Evolutionary conservation across 2,113 vertebrate species (phyloP).

Genomic region (Menidia beryllina): DNA sequence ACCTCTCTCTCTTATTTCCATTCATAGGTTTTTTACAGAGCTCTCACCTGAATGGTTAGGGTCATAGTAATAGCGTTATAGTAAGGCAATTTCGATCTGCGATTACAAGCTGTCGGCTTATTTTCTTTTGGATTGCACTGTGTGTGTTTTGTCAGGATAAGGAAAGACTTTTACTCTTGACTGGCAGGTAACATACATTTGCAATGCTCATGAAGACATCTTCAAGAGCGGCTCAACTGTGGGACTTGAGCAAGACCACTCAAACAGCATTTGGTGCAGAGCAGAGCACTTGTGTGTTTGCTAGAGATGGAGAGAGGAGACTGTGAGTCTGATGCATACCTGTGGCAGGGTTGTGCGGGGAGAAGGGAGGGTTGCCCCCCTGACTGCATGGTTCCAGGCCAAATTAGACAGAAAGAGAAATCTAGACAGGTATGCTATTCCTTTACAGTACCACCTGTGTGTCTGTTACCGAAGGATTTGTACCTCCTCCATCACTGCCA

Average conservation of each 20-base stretch:
- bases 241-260: conserved; percentile 38
- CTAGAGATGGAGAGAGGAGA: conserved; percentile 16
- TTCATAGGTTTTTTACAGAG: too few relatives aligned
- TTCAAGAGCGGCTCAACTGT: conserved; percentile 11
- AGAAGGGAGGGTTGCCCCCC: conserved; percentile 30
- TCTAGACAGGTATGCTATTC: conserved; percentile 71
- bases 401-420: conserved; percentile 51
- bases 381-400: conserved; percentile 47
- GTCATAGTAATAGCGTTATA: too few relatives aligned
- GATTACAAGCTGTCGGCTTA: neutral
- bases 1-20: too few relatives aligned
- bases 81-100: neutral
- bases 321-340: conserved; percentile 45
- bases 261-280: conserved; percentile 54
- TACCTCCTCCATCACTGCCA: conserved; percentile 86
- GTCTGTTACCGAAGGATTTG: conserved; percentile 84
- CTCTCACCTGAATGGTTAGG: too few relatives aligned
- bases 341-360: conserved; percentile 30
- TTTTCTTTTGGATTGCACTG: too few relatives aligned
- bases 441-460: conserved; percentile 80
- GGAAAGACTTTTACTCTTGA: neutral
- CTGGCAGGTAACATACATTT: neutral
- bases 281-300: conserved; percentile 9
- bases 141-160: neutral
- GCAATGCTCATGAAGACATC: neutral